Conservation (phyloP, 2,888 invertebrate species). For the Lasius fuliginosus region DNA sequence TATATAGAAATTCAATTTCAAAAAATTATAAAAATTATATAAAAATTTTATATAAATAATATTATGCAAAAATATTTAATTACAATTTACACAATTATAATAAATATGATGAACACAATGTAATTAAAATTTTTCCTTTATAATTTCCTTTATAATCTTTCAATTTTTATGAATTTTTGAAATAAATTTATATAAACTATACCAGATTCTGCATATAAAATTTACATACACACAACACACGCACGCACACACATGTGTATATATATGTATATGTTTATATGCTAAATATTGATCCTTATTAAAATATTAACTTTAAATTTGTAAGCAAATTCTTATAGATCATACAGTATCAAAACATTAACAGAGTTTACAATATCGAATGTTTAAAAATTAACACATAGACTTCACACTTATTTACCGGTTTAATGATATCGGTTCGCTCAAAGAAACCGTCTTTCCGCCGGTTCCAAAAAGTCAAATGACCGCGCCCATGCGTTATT, state of each 20-base stretch:
- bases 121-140: background rate
- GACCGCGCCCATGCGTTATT: conserved; percentile 96
- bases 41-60: background rate
- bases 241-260: background rate
- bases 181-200: background rate
- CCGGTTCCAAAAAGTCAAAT: conserved; percentile 97
- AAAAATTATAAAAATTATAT: background rate
- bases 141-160: background rate
- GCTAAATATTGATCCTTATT: no score
- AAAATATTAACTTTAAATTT: no score
- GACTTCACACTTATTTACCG: conserved; percentile 86
- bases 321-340: no score
- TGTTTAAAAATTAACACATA: background rate
- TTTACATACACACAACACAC: background rate
- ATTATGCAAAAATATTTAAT: background rate
- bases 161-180: background rate
- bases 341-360: no score
- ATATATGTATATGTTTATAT: background rate
- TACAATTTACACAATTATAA: no score
- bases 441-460: conserved; percentile 96
- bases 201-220: background rate
- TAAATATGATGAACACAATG: background rate
- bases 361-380: no score
- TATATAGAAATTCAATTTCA: background rate
- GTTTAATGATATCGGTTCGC: conserved; percentile 95